Base-by-base conservation (phyloP, 2,797 vertebrate species). In the Myotis planiceps region DNA sequence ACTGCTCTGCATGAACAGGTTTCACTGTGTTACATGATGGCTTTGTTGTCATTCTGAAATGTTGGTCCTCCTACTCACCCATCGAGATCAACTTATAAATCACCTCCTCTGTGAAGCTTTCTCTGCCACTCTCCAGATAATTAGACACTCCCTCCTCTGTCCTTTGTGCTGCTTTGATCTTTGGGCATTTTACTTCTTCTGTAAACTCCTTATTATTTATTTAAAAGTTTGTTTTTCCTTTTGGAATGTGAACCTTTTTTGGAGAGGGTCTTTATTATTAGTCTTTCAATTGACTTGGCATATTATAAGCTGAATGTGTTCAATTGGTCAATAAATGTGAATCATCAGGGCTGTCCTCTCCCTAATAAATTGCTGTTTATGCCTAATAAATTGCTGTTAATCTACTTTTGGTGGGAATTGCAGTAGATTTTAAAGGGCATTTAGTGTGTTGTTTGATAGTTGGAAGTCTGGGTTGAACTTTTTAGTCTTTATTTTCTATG, bases 401-500 rank as follows among this genome's bases (percentile, higher is more conserved):
- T 55, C 37, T 45, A 32, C 25, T 84, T 92, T 90, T 51, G 63
- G 53, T 93, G 42, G 94, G 79, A 86, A 90, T 49, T 92, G n/a
- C 69, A 94, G 25, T 49, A 71, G 71, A 71, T 19, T 68, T 82
- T 66, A 93, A 76, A 93, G 75, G 53, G 93, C 85, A 85, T 86
- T 78, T 68, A 16, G 32, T 65, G 51, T 75, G 65, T 39, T 63
- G 34, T 68, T 85, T 93, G 55, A 71, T 68, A 87, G n/a, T 42
- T 75, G 29, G 95, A 80, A 39, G 42, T 90, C 47, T 49, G 5
- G n/a, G 5, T 66, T 94, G 60, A 90, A 29, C 9, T 53, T 85
- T 79, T 66, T 66, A 72, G 60, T 55, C n/a, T 83, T 95, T 90
- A 93, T 84, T 96, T 95, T 92, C 78, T 82, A n/a, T 71, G 2